Base-by-base conservation (phyloP, 2,888 invertebrate species). In the Chesias legatella region DNA sequence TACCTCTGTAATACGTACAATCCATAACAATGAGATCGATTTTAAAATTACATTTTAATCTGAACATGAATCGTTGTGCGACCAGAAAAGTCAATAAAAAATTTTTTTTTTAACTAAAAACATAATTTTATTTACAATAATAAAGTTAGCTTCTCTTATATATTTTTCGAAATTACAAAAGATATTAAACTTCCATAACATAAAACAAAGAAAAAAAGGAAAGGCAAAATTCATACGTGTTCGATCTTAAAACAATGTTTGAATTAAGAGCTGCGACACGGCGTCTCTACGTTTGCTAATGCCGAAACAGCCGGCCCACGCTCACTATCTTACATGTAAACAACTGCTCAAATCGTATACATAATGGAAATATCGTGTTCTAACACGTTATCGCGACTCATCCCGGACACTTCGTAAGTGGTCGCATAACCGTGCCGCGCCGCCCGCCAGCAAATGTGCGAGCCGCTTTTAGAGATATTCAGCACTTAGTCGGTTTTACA, bases 311-410 rank as follows among this genome's bases (percentile, higher is more conserved):
- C 60, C 72, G 69, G 71, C 79, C 79, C 79, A 75, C 80, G 73
- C 77, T 29, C 33, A 27, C 31, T 83, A 85, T 86, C 85, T 86
- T 82, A 80, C 79, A 76, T 82, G 84, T 86, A 85, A 85, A 86
- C 80, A 81, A 80, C 79, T 77, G 77, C 80, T 88, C 83, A 83
- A 85, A 86, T 88, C 85, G 86, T 88, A 88, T 86, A 86, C 86
- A 82, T 88, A 86, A 88, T 88, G 88, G 86, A 83, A 86, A 86
- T 86, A 86, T 85, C 86, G 83, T 88, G 86, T 88, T 85, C 83
- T 79, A 83, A 84, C 83, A 83, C 82, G 83, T 78, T 85, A 86
- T 86, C 85, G 79, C 83, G 79, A 73, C 82, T 83, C 88, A 80
- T 84, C 83, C 83, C 77, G 83, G 82, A 82, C 86, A 81, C 79